Evolutionary conservation across 2,888 invertebrate species (phyloP).

Genomic region (Drosophila barbarae): DNA sequence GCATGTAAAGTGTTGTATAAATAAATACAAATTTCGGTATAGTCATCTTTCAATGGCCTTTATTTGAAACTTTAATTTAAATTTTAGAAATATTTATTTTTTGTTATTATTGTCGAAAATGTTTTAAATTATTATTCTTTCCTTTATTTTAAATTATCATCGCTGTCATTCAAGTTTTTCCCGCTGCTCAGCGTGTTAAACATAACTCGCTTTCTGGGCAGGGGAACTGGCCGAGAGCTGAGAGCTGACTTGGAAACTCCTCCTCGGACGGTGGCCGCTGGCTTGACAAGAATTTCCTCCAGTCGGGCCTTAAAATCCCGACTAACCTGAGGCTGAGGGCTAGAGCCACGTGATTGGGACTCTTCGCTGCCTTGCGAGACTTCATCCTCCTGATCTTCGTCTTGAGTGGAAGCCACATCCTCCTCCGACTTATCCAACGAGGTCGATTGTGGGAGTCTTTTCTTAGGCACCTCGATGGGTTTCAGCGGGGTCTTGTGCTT

Average conservation of each 20-base stretch:
- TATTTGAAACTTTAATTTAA: neutral
- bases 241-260: conserved; percentile 34
- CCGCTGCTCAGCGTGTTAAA: conserved; percentile 59
- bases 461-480: conserved; percentile 49
- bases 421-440: conserved; percentile 27
- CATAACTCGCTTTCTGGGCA: conserved; percentile 78
- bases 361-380: conserved; percentile 19
- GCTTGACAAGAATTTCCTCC: conserved; percentile 66
- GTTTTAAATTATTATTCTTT: too few relatives aligned
- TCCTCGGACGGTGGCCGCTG: conserved; percentile 50
- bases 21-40: neutral
- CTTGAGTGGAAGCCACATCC: conserved; percentile 19
- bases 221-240: conserved; percentile 66
- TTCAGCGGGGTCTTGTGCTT: conserved; percentile 56
- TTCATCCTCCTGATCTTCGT: conserved; percentile 5
- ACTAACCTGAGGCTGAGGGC: conserved; percentile 13
- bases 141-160: conserved; percentile 26
- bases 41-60: neutral
- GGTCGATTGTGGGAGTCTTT: neutral
- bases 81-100: neutral
- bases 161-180: conserved; percentile 36
- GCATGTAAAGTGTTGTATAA: too few relatives aligned
- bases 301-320: conserved; percentile 67
- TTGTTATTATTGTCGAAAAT: neutral
- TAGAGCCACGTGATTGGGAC: conserved; percentile 40